Evolutionary conservation across 2,888 invertebrate species (phyloP).

Genomic region (Dolichopus griseipennis): DNA sequence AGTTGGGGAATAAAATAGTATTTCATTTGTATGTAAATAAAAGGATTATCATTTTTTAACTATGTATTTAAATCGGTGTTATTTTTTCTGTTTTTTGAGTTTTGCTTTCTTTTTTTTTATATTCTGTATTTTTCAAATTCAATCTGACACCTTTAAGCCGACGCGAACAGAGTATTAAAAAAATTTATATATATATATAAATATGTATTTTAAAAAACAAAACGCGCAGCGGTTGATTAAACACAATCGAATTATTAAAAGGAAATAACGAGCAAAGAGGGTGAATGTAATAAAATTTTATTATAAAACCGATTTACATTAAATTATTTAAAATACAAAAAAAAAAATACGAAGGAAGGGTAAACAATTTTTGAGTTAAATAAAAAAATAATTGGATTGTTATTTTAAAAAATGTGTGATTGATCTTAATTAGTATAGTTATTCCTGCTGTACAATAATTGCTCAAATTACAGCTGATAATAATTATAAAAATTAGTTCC

Average conservation of each 20-base stretch:
- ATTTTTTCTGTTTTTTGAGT: background rate
- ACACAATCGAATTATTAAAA: background rate
- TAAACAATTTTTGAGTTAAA: background rate
- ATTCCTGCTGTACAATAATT: too few species aligned
- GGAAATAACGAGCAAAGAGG: background rate
- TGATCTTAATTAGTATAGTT: too few species aligned
- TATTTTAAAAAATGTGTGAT: too few species aligned
- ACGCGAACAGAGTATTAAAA: slow-evolving; percentile 6
- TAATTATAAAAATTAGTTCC: too few species aligned
- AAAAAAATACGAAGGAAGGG: background rate
- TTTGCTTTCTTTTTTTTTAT: background rate
- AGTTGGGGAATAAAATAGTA: background rate
- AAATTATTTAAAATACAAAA: too few species aligned
- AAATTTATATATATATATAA: background rate
- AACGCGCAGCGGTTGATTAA: background rate
- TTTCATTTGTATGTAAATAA: slow-evolving; percentile 4
- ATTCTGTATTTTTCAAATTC: background rate
- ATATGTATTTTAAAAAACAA: too few species aligned
- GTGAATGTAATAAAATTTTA: too few species aligned
- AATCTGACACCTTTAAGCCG: slow-evolving; percentile 6
- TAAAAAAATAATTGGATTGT: too few species aligned
- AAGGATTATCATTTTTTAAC: slow-evolving; percentile 2
- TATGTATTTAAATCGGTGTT: too few species aligned
- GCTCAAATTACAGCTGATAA: too few species aligned
- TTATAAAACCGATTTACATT: too few species aligned